Evolutionary conservation across 2,888 invertebrate species (phyloP).

Genomic region (Macrosiphum euphorbiae): DNA sequence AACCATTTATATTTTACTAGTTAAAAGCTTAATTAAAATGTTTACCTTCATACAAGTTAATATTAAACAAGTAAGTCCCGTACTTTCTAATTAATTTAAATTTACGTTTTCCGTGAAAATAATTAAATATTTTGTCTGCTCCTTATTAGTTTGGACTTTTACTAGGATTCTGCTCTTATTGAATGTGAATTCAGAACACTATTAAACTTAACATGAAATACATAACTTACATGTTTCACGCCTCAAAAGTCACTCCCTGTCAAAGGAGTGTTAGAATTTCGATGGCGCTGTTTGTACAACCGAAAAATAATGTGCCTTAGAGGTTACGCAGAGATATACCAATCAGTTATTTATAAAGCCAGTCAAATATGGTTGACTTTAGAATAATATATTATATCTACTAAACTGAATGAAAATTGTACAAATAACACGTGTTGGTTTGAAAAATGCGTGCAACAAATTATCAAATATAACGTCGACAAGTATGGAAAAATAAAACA

Average conservation of each 20-base stretch:
- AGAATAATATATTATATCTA: neutral
- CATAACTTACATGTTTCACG: neutral
- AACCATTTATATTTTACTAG: slow-evolving; percentile 4
- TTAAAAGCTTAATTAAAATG: slow-evolving; percentile 32
- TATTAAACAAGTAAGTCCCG: neutral
- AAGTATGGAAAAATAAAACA: neutral
- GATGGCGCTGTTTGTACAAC: neutral
- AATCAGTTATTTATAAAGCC: neutral
- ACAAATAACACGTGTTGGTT: neutral
- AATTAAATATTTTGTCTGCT: slow-evolving; percentile 15
- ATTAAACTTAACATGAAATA: neutral
- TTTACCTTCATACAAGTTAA: slow-evolving; percentile 2
- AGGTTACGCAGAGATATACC: neutral
- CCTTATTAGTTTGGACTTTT: neutral
- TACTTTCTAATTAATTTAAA: neutral
- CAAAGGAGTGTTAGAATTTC: neutral
- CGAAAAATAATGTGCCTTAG: neutral
- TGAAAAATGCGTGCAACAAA: neutral
- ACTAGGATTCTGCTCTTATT: neutral
- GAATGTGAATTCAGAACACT: neutral
- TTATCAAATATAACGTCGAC: neutral
- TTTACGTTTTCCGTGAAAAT: neutral
- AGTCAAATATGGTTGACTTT: neutral
- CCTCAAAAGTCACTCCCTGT: neutral
- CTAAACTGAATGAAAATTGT: neutral